Evolutionary conservation across 1,140 invertebrate genomes (phyloP).

Genomic region (Drosophila kanapiae): DNA sequence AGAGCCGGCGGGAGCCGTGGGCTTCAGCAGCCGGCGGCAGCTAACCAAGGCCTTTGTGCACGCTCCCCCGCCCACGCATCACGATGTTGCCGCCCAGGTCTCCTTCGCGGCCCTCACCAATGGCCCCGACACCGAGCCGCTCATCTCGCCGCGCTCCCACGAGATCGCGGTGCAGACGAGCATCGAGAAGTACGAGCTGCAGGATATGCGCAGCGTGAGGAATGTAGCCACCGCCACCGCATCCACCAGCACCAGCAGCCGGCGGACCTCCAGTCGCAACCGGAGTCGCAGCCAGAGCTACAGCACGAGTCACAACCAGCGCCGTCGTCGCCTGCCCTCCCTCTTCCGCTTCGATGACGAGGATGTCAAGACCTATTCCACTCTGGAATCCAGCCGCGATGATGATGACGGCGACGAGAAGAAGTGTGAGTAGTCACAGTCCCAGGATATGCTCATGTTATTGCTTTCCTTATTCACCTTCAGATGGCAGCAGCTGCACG

Average conservation of each 20-base stretch:
- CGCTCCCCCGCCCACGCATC: conserved; percentile 57
- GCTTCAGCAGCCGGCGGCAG: conserved; percentile 15
- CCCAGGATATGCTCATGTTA: too few species aligned
- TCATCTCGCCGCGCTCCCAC: conserved; percentile 58
- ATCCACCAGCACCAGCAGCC: conserved; percentile 62
- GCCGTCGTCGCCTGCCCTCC: conserved; percentile 56
- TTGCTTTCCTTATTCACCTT: not conserved
- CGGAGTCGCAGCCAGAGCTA: conserved; percentile 44
- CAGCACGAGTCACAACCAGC: conserved; percentile 32
- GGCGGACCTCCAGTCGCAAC: conserved; percentile 52
- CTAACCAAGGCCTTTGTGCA: conserved; percentile 63
- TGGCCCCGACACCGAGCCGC: conserved; percentile 53
- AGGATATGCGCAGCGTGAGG: conserved; percentile 58
- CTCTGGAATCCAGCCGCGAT: conserved; percentile 76
- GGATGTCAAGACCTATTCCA: conserved; percentile 79
- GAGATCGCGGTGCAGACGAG: conserved; percentile 83
- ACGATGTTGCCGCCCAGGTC: conserved; percentile 63
- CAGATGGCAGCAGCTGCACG: conserved; percentile 76
- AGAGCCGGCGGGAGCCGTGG: conserved; percentile 19
- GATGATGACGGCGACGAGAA: conserved; percentile 73
- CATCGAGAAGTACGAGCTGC: conserved; percentile 75
- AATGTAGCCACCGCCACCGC: conserved; percentile 68
- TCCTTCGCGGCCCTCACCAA: conserved; percentile 50
- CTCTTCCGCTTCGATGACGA: conserved; percentile 78
- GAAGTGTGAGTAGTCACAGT: conserved; percentile 59